Conservation (phyloP, 2,888 invertebrate species). For the Hoplodrina blanda region DNA sequence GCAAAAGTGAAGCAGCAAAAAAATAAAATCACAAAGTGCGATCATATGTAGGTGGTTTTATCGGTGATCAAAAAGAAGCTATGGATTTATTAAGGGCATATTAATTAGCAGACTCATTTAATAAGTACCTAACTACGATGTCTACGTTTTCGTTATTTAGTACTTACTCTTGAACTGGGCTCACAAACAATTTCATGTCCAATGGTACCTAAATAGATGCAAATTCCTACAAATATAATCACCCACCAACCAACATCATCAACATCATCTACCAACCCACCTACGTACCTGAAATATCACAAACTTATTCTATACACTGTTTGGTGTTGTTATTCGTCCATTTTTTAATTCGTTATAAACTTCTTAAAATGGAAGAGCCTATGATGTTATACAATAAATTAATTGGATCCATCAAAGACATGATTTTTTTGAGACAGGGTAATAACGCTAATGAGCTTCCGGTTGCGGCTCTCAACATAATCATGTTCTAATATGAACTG, state of each 20-base stretch:
- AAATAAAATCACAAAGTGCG: slow-evolving; percentile 52
- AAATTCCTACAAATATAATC: not conserved
- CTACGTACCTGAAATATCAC: too few species aligned
- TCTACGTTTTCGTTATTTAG: not conserved
- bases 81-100: slow-evolving; percentile 41
- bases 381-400: slow-evolving; percentile 26
- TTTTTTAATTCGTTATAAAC: not conserved
- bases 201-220: not conserved
- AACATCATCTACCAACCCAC: not conserved
- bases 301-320: not conserved
- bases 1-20: slow-evolving; percentile 55
- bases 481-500: slow-evolving; percentile 36
- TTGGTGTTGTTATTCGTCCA: not conserved
- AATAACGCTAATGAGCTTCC: slow-evolving; percentile 57
- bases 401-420: slow-evolving; percentile 24
- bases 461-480: slow-evolving; percentile 39
- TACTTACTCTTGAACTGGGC: not conserved
- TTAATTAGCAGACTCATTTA: slow-evolving; percentile 30
- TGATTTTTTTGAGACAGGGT: slow-evolving; percentile 40
- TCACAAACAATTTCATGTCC: not conserved
- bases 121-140: slow-evolving; percentile 9
- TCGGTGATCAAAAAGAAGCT: slow-evolving; percentile 35
- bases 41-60: slow-evolving; percentile 53
- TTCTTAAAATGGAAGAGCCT: slow-evolving; percentile 10
- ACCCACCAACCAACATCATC: too few species aligned